Percentiles rank a stretch among this genome's conserved stretches.
These are phyloP conservation scores for Chaetogeoica ovagalla DNA, from an alignment of 2,888 invertebrate genomes.

Conservation along the genomic window DNA sequence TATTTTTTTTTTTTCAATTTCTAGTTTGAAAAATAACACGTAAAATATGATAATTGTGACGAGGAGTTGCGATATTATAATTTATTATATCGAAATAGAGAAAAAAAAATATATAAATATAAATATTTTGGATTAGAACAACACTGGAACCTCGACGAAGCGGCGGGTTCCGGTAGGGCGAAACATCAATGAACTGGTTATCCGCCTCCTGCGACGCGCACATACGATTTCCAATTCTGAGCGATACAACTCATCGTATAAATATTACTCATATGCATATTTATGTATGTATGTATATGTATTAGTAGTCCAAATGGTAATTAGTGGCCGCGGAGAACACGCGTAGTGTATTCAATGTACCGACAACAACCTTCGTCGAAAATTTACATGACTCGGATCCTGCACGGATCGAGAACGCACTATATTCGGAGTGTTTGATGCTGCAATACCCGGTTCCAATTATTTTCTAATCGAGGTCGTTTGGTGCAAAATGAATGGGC, in stretches of 20 bases:
- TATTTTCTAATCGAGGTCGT: constrained; percentile 9
- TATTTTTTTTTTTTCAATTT: too few relatives aligned
- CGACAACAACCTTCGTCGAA: constrained; percentile 10
- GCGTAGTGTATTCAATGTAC: background rate
- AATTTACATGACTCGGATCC: constrained; percentile 12
- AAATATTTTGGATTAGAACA: too few relatives aligned
- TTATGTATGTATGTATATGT: too few relatives aligned
- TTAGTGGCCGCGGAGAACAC: constrained; percentile 3
- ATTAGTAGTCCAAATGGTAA: background rate
- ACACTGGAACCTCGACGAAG: background rate
- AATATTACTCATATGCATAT: too few relatives aligned
- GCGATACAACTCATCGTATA: too few relatives aligned
- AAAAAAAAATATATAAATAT: too few relatives aligned
- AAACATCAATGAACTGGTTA: constrained; percentile 44
- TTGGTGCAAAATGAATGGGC: background rate
- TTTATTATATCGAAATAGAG: too few relatives aligned
- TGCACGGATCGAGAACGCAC: background rate
- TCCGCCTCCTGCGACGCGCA: background rate
- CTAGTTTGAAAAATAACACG: too few relatives aligned
- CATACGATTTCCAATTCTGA: too few relatives aligned
- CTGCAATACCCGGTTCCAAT: constrained; percentile 7
- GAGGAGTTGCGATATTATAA: too few relatives aligned
- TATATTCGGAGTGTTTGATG: constrained; percentile 13
- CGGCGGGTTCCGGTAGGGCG: constrained; percentile 10
- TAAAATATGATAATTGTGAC: too few relatives aligned